Percentiles rank a stretch among this genome's conserved stretches.
phyloP scores from a whole-genome alignment of 2,888 invertebrate genomes.

The Masnerella sp. region DNA sequence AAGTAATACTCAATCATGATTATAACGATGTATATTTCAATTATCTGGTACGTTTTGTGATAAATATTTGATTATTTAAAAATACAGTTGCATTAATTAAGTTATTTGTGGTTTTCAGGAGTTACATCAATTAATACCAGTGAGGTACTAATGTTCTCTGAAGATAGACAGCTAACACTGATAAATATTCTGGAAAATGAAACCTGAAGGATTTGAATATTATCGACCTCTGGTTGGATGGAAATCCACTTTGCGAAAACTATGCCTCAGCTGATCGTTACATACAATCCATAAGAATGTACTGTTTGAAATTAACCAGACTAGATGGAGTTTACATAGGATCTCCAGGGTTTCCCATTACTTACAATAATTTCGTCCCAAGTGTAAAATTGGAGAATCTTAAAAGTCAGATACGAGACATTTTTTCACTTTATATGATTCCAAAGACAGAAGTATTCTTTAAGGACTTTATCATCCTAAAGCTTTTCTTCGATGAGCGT shows the following conservation, averaged over 20 bases:
- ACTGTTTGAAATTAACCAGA: constrained; percentile 79
- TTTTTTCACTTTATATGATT: constrained; percentile 84
- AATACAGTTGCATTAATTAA: too few relatives aligned
- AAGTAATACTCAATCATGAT: background rate
- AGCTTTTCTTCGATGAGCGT: constrained; percentile 82
- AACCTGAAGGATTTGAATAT: constrained; percentile 76
- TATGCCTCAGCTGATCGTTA: constrained; percentile 82
- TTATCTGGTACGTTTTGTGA: constrained; percentile 68
- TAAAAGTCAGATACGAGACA: constrained; percentile 82
- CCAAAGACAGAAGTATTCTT: constrained; percentile 79
- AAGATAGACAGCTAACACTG: constrained; percentile 64
- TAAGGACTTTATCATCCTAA: constrained; percentile 82
- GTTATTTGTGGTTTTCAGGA: constrained; percentile 62
- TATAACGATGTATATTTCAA: constrained; percentile 17
- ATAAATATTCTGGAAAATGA: constrained; percentile 52
- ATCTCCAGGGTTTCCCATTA: constrained; percentile 63
- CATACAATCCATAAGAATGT: constrained; percentile 79
- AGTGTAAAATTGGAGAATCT: constrained; percentile 69
- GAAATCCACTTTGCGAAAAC: constrained; percentile 85
- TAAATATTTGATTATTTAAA: too few relatives aligned
- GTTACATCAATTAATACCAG: constrained; percentile 59
- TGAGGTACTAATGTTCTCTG: constrained; percentile 66
- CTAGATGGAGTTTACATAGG: constrained; percentile 79
- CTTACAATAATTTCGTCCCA: constrained; percentile 63
- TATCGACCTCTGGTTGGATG: constrained; percentile 81